Evolutionary conservation across 1,140 invertebrate genomes (phyloP).

Genomic region (Macrocentrus cingulum): DNA sequence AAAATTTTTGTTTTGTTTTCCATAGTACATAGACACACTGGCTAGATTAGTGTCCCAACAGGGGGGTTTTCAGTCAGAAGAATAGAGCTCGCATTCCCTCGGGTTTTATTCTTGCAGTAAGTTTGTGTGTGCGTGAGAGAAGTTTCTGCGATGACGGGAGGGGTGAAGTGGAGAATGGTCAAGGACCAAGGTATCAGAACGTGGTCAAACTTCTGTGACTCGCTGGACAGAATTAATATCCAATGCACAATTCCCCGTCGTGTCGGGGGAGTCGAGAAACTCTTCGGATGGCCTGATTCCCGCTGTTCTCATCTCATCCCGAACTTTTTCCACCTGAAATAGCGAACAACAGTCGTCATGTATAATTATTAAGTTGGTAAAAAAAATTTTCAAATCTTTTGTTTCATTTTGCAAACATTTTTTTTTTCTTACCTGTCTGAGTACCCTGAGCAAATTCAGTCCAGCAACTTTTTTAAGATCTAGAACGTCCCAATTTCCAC

Average conservation of each 20-base stretch:
- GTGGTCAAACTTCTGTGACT: conserved; percentile 48
- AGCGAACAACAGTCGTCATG: too few relatives aligned
- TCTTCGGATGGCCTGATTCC: conserved; percentile 59
- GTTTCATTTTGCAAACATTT: too few relatives aligned
- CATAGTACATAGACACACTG: too few relatives aligned
- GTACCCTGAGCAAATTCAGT: conserved; percentile 80
- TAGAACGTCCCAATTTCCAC: conserved; percentile 77
- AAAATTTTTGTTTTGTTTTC: too few relatives aligned
- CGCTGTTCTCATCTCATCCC: conserved; percentile 57
- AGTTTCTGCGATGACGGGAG: neutral
- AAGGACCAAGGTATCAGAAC: conserved; percentile 9
- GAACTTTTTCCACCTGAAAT: conserved; percentile 48
- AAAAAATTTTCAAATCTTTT: too few relatives aligned
- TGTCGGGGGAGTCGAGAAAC: conserved; percentile 50
- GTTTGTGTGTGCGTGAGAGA: conserved; percentile 1
- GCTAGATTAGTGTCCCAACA: neutral
- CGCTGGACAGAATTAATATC: conserved; percentile 52
- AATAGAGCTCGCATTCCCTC: conserved; percentile 13
- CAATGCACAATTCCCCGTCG: conserved; percentile 48
- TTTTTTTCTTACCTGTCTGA: conserved; percentile 48
- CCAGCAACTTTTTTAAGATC: conserved; percentile 88
- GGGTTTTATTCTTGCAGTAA: neutral
- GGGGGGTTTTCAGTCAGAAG: conserved; percentile 14
- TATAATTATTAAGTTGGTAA: too few relatives aligned
- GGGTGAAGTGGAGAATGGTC: conserved; percentile 7